phyloP scores from a whole-genome alignment of 2,888 invertebrate genomes.

The Caenorhabditis panamensis region DNA sequence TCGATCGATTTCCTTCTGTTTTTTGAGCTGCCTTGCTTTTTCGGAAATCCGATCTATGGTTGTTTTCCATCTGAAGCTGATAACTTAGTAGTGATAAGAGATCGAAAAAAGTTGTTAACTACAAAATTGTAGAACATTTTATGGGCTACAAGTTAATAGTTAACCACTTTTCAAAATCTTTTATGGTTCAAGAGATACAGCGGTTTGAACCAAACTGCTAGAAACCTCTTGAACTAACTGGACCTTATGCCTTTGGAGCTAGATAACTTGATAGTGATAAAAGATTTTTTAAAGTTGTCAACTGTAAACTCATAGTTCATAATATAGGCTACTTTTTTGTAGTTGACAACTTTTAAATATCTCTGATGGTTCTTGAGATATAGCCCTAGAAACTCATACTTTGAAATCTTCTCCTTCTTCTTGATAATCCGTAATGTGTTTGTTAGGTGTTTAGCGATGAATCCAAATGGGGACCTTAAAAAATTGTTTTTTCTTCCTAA shows the following conservation, averaged over 20 bases:
- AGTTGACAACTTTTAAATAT: background rate
- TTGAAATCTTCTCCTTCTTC: slow-evolving; percentile 32
- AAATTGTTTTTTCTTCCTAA: background rate
- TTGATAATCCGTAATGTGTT: slow-evolving; percentile 45
- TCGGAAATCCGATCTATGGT: slow-evolving; percentile 37
- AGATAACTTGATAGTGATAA: background rate
- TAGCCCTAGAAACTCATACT: slow-evolving; percentile 1
- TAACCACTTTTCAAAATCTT: background rate
- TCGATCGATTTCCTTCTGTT: slow-evolving; percentile 39
- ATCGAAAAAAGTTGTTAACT: background rate
- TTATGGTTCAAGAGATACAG: background rate
- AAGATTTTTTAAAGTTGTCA: background rate
- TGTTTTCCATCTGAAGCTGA: slow-evolving; percentile 44
- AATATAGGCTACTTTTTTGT: background rate
- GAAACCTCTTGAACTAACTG: too few relatives aligned
- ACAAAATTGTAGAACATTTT: background rate
- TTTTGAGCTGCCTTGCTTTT: slow-evolving; percentile 42
- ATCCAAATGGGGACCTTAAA: slow-evolving; percentile 36
- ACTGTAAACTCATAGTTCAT: background rate
- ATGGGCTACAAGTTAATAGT: background rate
- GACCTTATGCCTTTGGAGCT: too few relatives aligned
- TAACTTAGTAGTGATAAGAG: background rate
- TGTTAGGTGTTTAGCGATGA: slow-evolving; percentile 41
- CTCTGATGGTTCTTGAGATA: background rate
- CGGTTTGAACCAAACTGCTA: too few relatives aligned